Base-by-base conservation (phyloP, 2,888 invertebrate species). In the Ganaspis brasiliensis region DNA sequence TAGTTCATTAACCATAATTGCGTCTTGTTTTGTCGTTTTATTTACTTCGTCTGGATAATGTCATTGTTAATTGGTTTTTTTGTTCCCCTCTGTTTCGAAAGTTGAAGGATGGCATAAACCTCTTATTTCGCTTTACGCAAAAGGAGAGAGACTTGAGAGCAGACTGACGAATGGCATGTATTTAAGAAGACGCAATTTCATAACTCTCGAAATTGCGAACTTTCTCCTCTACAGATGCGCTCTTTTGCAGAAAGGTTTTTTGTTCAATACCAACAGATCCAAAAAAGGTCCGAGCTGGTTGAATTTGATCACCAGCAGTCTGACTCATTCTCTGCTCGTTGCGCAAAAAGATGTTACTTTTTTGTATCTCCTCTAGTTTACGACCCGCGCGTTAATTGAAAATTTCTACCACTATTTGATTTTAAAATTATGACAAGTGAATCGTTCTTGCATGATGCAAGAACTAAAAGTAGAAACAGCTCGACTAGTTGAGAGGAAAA, bases 211-310 rank as follows among this genome's bases (percentile, higher is more conserved):
- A 45, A 45, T 67, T 37, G 24, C 14, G 1, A 40, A 63, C 63
- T 63, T 67, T 67, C 67, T 67, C 63, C 37, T 14, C n/a, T 21
- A 9, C 45, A 45, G 40, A 63, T 63, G 63, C 40, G 37, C 63
- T 14, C 37, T n/a, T 57, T n/a, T n/a, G n/a, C 24, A 57, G 63
- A 63, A 21, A 40, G 21, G 21, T 45, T 45, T 67, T 67, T 14
- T 21, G 2, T 14, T 67, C 14, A 14, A 67, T 24, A 67, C 67
- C 45, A 40, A 0, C n/a, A 0, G 0, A n/a, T n/a, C 40, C 24
- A 40, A 21, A 67, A 45, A 67, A 45, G 63, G 63, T 63, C 67
- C n/a, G 45, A 40, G 40, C 67, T 14, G 5, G 24, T 19, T 63
- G 6, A 10, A 63, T 45, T 67, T n/a, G 24, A 19, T 40, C 63